Conservation (phyloP, 2,113 vertebrate species). For the Sebastes fasciatus region DNA sequence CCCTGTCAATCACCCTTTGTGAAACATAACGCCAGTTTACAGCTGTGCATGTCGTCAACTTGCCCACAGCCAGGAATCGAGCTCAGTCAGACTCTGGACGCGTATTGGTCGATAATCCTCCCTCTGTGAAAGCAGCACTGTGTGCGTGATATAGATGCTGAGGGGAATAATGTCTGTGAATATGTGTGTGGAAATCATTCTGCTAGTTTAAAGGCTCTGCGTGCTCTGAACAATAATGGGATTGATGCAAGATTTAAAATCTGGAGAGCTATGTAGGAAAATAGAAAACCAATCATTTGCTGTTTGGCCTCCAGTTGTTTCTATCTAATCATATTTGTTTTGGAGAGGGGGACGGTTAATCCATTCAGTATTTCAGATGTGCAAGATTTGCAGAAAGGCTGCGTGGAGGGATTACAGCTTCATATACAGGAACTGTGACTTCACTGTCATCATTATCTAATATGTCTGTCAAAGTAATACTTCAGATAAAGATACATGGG, state of each 20-base stretch:
- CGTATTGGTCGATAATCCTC: conserved; percentile 8
- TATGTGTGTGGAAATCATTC: conserved; percentile 14
- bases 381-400: conserved; percentile 28
- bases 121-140: conserved; percentile 16
- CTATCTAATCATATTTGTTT: conserved; percentile 45
- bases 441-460: neutral
- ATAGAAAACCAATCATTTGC: conserved; percentile 48
- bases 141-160: conserved; percentile 35
- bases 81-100: conserved; percentile 28
- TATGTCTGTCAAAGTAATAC: neutral
- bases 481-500: neutral
- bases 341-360: conserved; percentile 23
- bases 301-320: conserved; percentile 41
- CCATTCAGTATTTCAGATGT: conserved; percentile 27
- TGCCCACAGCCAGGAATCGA: conserved; percentile 5
- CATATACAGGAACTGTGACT: neutral
- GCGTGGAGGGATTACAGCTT: conserved; percentile 15
- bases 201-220: conserved; percentile 3
- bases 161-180: conserved; percentile 3
- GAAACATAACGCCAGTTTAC: conserved; percentile 71
- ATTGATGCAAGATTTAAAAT: conserved; percentile 25
- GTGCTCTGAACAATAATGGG: neutral
- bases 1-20: conserved; percentile 59
- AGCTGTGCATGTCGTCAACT: conserved; percentile 71
- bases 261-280: conserved; percentile 7